phyloP scores from a whole-genome alignment of 2,797 vertebrate genomes.

The Rhabdomys pumilio region DNA sequence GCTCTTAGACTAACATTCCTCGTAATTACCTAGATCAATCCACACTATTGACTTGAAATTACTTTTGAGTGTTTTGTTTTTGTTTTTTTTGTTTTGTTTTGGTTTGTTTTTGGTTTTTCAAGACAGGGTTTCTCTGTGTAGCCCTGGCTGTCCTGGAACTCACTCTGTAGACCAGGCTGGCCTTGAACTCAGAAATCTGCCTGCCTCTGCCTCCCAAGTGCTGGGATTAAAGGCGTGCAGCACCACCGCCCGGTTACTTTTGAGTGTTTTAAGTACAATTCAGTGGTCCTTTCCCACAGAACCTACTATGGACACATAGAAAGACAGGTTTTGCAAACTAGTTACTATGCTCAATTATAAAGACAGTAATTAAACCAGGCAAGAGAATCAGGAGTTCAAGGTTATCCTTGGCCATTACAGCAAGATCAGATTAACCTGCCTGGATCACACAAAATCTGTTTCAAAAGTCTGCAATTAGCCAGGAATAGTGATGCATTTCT shows the following conservation, averaged over 20 bases:
- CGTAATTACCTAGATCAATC: constrained; percentile 53
- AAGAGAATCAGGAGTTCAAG: neutral
- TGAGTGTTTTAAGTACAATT: constrained; percentile 54
- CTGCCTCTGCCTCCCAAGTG: too few relatives aligned
- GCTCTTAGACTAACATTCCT: constrained; percentile 40
- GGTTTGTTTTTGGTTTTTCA: too few relatives aligned
- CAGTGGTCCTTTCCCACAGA: constrained; percentile 38
- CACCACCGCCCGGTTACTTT: neutral
- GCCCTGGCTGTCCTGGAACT: too few relatives aligned
- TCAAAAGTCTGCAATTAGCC: neutral
- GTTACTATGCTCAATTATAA: constrained; percentile 38
- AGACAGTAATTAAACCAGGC: constrained; percentile 34
- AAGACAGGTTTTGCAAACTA: constrained; percentile 43
- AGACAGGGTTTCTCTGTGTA: too few relatives aligned
- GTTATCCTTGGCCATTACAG: neutral
- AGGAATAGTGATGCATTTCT: neutral
- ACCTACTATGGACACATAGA: constrained; percentile 40
- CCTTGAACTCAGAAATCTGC: too few relatives aligned
- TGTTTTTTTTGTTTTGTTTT: too few relatives aligned
- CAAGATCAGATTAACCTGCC: neutral
- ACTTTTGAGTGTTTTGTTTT: constrained; percentile 22
- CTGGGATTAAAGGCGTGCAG: too few relatives aligned
- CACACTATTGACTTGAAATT: constrained; percentile 46
- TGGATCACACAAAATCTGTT: neutral
- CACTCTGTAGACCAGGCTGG: too few relatives aligned